Percentiles rank a stretch among this genome's conserved stretches.
Evolutionary conservation across 2,797 vertebrate genomes (phyloP).

Genomic region (Labeo calbasu): DNA sequence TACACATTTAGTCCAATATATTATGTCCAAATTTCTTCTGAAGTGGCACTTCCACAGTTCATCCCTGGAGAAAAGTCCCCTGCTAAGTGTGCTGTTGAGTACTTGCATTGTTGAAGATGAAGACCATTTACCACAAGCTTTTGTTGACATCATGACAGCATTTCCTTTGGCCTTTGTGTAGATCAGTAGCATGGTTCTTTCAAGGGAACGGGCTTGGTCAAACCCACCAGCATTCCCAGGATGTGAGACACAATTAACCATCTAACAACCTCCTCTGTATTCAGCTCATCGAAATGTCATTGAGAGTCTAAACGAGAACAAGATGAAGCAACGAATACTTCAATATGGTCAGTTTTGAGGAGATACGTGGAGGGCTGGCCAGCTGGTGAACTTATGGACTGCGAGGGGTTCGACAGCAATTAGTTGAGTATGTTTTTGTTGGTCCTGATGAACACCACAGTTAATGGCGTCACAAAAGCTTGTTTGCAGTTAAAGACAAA

Average conservation of each 20-base stretch:
- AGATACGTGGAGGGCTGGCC: background rate
- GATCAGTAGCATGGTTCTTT: slow-evolving; percentile 70
- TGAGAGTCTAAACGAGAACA: slow-evolving; percentile 3
- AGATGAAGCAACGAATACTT: background rate
- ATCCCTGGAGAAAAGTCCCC: background rate
- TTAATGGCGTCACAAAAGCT: slow-evolving; percentile 65
- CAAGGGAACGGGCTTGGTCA: slow-evolving; percentile 68
- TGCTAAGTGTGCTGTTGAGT: slow-evolving; percentile 34
- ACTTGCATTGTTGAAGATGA: slow-evolving; percentile 62
- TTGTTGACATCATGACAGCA: slow-evolving; percentile 69
- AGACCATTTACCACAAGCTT: slow-evolving; percentile 65
- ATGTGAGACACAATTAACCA: slow-evolving; percentile 24
- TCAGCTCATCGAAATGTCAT: slow-evolving; percentile 2
- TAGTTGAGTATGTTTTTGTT: slow-evolving; percentile 64
- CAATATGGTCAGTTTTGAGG: background rate
- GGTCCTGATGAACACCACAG: slow-evolving; percentile 67
- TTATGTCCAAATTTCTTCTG: slow-evolving; percentile 4
- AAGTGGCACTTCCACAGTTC: background rate
- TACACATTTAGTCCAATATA: background rate
- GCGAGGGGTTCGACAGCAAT: slow-evolving; percentile 55
- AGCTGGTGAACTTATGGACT: background rate
- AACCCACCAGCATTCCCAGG: slow-evolving; percentile 18
- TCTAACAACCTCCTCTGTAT: slow-evolving; percentile 12
- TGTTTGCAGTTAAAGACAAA: slow-evolving; percentile 66
- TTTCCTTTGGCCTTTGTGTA: slow-evolving; percentile 59